phyloP scores from a whole-genome alignment of 1,140 invertebrate species.

The Meloidogyne hapla region DNA sequence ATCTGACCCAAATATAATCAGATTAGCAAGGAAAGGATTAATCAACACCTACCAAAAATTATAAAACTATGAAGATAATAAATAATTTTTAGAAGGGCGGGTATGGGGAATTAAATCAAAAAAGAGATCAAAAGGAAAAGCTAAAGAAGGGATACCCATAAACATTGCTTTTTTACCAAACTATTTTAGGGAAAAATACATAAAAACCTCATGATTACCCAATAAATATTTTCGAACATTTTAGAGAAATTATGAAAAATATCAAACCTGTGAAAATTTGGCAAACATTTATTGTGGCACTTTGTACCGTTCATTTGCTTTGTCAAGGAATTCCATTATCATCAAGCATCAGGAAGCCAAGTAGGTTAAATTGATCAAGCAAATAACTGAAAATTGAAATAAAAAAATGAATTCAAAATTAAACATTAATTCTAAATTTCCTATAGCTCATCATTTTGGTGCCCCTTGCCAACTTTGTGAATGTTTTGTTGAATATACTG shows the following conservation, averaged over 20 bases:
- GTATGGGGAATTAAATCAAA: not conserved
- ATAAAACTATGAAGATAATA: not conserved
- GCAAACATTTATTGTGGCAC: not conserved
- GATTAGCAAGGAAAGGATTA: not conserved
- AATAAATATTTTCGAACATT: too few relatives aligned
- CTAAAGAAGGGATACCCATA: too few relatives aligned
- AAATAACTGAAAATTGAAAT: not conserved
- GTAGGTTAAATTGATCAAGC: not conserved
- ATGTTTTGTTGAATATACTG: slow-evolving; percentile 57
- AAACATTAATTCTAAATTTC: too few relatives aligned
- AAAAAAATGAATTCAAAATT: not conserved
- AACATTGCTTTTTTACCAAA: too few relatives aligned
- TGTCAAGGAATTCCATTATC: not conserved
- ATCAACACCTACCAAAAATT: not conserved
- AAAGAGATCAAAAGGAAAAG: not conserved
- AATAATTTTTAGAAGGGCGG: not conserved
- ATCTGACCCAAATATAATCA: not conserved
- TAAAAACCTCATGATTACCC: too few relatives aligned
- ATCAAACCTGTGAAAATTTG: not conserved
- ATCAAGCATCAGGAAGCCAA: not conserved
- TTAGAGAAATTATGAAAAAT: not conserved
- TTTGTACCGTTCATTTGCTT: not conserved
- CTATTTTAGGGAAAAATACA: too few relatives aligned
- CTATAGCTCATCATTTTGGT: slow-evolving; percentile 11
- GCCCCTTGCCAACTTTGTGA: slow-evolving; percentile 13